A percentile compares a stretch with the other conserved stretches of the same genome.
These are phyloP conservation scores for Dynastes grantii DNA, from an alignment of 2,888 invertebrate genomes.

Conservation along the genomic window DNA sequence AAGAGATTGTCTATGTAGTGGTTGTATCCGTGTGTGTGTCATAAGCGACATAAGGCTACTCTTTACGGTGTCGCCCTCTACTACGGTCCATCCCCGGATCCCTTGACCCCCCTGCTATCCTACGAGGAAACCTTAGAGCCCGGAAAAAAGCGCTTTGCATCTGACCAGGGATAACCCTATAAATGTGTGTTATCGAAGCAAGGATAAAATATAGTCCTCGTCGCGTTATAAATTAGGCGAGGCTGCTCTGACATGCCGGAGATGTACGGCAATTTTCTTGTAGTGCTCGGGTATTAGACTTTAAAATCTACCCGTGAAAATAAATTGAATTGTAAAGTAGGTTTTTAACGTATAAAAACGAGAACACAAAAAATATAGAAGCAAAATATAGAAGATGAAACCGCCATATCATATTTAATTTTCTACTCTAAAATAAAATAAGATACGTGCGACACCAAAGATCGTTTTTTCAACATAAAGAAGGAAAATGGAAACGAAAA, in stretches of 20 bases:
- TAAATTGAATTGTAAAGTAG: slow-evolving; percentile 28
- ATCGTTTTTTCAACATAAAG: no score
- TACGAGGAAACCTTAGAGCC: background rate
- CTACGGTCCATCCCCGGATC: slow-evolving; percentile 12
- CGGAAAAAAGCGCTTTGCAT: slow-evolving; percentile 32
- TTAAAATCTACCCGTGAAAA: slow-evolving; percentile 36
- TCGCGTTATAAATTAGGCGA: slow-evolving; percentile 35
- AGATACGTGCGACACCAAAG: no score
- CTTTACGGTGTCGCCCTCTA: slow-evolving; percentile 24
- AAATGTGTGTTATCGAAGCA: slow-evolving; percentile 41
- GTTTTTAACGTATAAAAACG: background rate
- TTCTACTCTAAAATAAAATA: no score
- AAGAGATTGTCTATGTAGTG: background rate
- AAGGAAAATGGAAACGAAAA: no score
- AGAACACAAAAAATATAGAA: background rate
- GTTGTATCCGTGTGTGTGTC: no score
- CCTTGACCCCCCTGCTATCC: slow-evolving; percentile 17
- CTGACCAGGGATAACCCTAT: slow-evolving; percentile 41
- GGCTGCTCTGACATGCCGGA: slow-evolving; percentile 31
- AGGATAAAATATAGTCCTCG: slow-evolving; percentile 39
- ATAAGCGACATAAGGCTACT: slow-evolving; percentile 28
- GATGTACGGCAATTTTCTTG: slow-evolving; percentile 29
- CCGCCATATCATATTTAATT: no score
- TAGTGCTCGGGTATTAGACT: slow-evolving; percentile 16
- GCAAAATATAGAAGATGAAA: background rate